Conservation (phyloP, 92 coral and sea anemone species). For the Galaxea fascicularis region DNA sequence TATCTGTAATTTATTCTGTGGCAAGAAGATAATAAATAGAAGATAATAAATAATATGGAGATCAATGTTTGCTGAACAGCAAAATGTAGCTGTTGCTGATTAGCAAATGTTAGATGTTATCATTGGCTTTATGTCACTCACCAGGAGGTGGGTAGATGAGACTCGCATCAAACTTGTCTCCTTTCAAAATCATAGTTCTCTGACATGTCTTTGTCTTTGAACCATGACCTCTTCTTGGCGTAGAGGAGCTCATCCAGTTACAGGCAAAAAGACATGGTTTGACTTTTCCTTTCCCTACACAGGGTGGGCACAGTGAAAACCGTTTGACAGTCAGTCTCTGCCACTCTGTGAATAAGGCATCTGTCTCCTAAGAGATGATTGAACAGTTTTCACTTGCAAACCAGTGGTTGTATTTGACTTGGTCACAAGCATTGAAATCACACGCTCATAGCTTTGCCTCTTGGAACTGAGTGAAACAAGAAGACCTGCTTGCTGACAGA, state of each 20-base stretch:
- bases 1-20: too few species aligned
- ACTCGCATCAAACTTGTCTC: slow-evolving; percentile 30
- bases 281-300: slow-evolving; percentile 46
- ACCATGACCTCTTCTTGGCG: slow-evolving; percentile 26
- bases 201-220: slow-evolving; percentile 20
- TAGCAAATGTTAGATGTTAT: background rate
- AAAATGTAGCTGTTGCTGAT: too few species aligned
- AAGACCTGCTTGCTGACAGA: too few species aligned
- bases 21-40: too few species aligned
- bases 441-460: too few species aligned
- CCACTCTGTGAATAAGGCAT: slow-evolving; percentile 85
- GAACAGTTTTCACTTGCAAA: too few species aligned
- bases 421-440: too few species aligned
- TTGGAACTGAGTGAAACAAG: too few species aligned
- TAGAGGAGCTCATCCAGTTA: slow-evolving; percentile 73
- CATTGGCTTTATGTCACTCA: background rate
- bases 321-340: slow-evolving; percentile 66
- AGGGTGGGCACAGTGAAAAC: slow-evolving; percentile 89
- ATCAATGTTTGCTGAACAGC: too few species aligned
- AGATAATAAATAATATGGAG: too few species aligned
- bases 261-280: slow-evolving; percentile 71
- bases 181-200: background rate
- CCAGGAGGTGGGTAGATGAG: slow-evolving; percentile 51
- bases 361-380: slow-evolving; percentile 70
- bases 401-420: too few species aligned